Base-by-base conservation (phyloP, 2,888 invertebrate species). In the Epinotia ramella region DNA sequence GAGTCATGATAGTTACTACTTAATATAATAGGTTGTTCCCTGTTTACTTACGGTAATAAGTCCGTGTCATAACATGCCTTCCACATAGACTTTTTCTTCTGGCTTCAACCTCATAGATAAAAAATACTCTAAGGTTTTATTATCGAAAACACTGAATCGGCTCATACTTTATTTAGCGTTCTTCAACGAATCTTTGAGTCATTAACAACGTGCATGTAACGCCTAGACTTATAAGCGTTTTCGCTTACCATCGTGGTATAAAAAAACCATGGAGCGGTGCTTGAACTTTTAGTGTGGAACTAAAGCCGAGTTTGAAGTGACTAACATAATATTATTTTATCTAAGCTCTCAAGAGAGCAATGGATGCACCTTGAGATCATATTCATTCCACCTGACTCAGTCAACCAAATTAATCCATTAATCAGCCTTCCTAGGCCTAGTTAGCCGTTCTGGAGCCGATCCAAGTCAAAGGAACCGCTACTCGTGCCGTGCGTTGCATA, bases 21-120 rank as follows among this genome's bases (percentile, higher is more conserved):
- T 28, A 28, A 28, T 28, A 28, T 28, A 28, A 28, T 33, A 33
- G 33, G 6, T 4, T 0, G 3, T 49, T 49, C 13, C n/a, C 49
- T 49, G 16, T 56, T 40, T 70, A 76, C 97, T 97, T 95, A 97
- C 97, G 95, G 86, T 97, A 97, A 87, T 97, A 97, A 77, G 95
- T 95, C 78, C 97, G 95, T 3, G 96, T 97, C 84, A 97, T 95
- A 13, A 97, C 96, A 91, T 97, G 96, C 79, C 97, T 95, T 73
- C 97, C 97, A 83, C 97, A 95, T 59, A 97, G 94, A 84, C 97
- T 97, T 88, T 97, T 97, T 83, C 97, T 95, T 83, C 97, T 95
- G 13, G 96, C 97, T 88, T 97, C 97, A 33, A 95, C 95, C 91
- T 97, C 97, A 44, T 4, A 49, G 53, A 53, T n/a, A 1, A 53